A percentile compares a stretch with the other conserved stretches of the same genome.
These are phyloP conservation scores for Steinernema scapterisci DNA, from an alignment of 2,888 invertebrate species.

Conservation along the genomic window DNA sequence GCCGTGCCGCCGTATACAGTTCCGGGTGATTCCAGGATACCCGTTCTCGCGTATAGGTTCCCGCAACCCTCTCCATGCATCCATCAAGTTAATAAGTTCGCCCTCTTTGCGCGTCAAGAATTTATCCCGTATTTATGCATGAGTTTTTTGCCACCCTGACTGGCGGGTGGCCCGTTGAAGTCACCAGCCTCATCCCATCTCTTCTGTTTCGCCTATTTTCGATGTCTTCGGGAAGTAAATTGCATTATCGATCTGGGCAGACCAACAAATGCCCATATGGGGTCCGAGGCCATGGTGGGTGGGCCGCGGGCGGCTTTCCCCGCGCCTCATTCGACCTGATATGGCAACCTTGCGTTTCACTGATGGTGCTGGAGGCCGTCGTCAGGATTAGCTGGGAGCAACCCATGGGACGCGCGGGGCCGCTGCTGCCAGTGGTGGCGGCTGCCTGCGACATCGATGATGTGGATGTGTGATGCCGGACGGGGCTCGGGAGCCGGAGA, in stretches of 20 bases:
- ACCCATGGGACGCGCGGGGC: constrained; percentile 30
- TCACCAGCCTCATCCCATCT: constrained; percentile 19
- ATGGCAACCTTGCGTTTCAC: constrained; percentile 18
- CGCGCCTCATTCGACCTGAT: constrained; percentile 31
- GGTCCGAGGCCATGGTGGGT: constrained; percentile 17
- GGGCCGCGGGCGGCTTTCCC: constrained; percentile 26
- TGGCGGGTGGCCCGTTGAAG: constrained; percentile 11
- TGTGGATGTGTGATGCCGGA: constrained; percentile 12
- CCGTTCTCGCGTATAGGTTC: background rate
- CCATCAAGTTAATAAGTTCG: background rate
- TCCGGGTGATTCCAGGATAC: background rate
- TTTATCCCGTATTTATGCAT: constrained; percentile 31
- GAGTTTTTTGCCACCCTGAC: constrained; percentile 28
- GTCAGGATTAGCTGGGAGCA: constrained; percentile 29
- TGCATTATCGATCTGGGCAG: constrained; percentile 31
- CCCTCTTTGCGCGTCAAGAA: constrained; percentile 8
- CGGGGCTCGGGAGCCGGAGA: background rate
- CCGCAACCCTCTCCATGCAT: background rate
- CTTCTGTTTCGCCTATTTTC: constrained; percentile 27
- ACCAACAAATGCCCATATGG: constrained; percentile 33
- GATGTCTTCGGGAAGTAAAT: constrained; percentile 30
- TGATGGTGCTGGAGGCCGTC: constrained; percentile 8
- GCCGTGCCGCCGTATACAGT: background rate
- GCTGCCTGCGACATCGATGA: constrained; percentile 22
- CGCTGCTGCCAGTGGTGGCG: constrained; percentile 27